Evolutionary conservation across 2,888 invertebrate species (phyloP), one percentile per base, ranked within the genome.

Genomic region (Dasysyrphus albostriatus): DNA sequence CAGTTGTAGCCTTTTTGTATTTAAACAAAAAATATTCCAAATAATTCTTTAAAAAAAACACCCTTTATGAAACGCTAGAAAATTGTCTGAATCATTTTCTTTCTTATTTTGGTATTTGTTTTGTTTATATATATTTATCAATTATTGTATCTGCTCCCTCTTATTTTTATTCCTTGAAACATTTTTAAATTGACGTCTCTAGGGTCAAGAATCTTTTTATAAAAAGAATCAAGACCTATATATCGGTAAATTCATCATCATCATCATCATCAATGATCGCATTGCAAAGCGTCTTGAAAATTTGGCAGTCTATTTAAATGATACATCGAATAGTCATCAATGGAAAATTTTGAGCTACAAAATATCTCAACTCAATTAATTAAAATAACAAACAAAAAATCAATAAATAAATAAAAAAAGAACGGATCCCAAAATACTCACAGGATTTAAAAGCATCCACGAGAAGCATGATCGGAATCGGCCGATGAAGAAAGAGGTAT

Each of bases 381-480:
- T 34, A 70, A 70, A 29, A 70, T 24, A 1, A 1, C 24, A 24
- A 24, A 19, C 37, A 39, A 29, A 42, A 3, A 8, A 32, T 2
- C 12, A 42, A 42, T 5, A 70, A 69, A 37, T 5, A 14, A 58
- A 58, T 58, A 58, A 34, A 34, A 58, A 34, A 58, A 58, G 37
- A 37, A 47, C 6, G 42, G 14, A 24, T 29, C 39, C 24, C 12
- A n/a, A 44, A 44, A 10, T 8, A 47, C 32, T 32, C 44, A 32
- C 32, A 10, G 16, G 10, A 44, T 16, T 29, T 5, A 44, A 24
- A 47, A 49, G n/a, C 82, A 82, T 67, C 37, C 83, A 56, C 44
- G 42, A 54, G 61, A 61, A 49, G 74, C 83, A 73, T 83, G 83
- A 83, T 83, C 78, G 73, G 32, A 19, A 44, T 56, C 16, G 29